Evolutionary conservation across 2,113 vertebrate species (phyloP).

Genomic region (Cyanoderma ruficeps): DNA sequence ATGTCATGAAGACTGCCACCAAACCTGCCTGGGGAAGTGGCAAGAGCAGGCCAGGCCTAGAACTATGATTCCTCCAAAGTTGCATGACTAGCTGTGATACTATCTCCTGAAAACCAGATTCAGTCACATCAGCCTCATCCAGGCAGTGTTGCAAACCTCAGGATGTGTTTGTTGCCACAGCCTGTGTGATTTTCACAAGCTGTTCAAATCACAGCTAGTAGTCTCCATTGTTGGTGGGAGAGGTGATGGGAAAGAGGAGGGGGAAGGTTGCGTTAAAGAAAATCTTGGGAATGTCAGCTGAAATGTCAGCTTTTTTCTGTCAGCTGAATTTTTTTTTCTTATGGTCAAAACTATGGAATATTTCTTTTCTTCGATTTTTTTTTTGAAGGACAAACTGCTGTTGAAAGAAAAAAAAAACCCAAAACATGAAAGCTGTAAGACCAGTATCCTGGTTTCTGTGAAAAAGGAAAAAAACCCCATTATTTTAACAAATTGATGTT

Average conservation of each 20-base stretch:
- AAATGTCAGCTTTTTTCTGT: not conserved
- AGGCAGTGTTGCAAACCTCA: not conserved
- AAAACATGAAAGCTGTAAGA: not conserved
- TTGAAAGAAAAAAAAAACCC: not conserved
- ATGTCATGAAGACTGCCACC: not conserved
- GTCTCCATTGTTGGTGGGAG: not conserved
- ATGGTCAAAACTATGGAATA: not conserved
- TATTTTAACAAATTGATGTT: not conserved
- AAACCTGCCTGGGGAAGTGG: accelerated
- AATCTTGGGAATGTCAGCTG: not conserved
- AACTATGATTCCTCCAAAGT: not conserved
- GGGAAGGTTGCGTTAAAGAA: not conserved
- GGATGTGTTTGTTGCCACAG: not conserved
- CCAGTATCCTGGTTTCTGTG: not conserved
- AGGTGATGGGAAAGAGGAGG: not conserved
- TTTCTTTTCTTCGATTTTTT: not conserved
- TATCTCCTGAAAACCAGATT: not conserved
- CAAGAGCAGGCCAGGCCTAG: not conserved
- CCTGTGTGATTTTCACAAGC: not conserved
- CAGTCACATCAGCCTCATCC: accelerated
- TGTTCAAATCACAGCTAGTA: not conserved
- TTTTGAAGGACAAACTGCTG: not conserved
- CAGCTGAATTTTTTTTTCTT: not conserved
- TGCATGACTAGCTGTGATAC: not conserved
- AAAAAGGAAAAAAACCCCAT: not conserved